A percentile compares a stretch with the other conserved stretches of the same genome.
Evolutionary conservation across 2,888 invertebrate species (phyloP).

Genomic region (Chydorus sphaericus): DNA sequence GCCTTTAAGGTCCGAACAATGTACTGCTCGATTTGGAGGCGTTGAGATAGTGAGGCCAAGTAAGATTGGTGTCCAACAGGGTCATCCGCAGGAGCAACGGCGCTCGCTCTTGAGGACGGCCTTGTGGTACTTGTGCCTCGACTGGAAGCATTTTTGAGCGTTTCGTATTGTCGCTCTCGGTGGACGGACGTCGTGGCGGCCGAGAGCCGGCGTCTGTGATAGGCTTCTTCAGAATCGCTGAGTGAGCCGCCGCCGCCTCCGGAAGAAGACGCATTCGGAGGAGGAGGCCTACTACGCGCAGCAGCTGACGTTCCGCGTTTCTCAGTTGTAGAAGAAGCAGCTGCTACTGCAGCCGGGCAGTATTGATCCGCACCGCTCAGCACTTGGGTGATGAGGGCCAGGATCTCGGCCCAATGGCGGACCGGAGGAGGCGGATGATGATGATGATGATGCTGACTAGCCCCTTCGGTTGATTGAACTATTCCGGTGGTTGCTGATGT

Average conservation of each 20-base stretch:
- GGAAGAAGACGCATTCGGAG: too few relatives aligned
- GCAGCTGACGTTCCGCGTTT: neutral
- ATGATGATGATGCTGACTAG: too few relatives aligned
- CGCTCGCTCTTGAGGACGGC: neutral
- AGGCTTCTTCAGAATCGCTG: slow-evolving; percentile 9
- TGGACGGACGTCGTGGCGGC: neutral
- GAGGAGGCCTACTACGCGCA: neutral
- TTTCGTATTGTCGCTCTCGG: neutral
- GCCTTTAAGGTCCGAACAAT: neutral
- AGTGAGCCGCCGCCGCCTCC: neutral
- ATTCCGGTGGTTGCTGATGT: slow-evolving; percentile 3
- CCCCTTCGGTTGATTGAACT: too few relatives aligned
- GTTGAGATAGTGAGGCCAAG: slow-evolving; percentile 1
- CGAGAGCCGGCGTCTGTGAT: neutral
- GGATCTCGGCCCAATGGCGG: slow-evolving; percentile 6
- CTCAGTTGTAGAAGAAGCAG: neutral
- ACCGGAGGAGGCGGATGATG: neutral
- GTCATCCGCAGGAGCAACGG: neutral
- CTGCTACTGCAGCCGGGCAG: neutral
- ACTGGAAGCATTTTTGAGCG: too few relatives aligned
- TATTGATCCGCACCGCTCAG: slow-evolving; percentile 9
- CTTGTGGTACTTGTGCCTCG: too few relatives aligned
- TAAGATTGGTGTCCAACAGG: neutral
- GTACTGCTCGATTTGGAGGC: slow-evolving; percentile 9
- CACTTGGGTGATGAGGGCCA: slow-evolving; percentile 3